phyloP scores from a whole-genome alignment of 2,888 invertebrate genomes.

The Drosophila neotestacea region DNA sequence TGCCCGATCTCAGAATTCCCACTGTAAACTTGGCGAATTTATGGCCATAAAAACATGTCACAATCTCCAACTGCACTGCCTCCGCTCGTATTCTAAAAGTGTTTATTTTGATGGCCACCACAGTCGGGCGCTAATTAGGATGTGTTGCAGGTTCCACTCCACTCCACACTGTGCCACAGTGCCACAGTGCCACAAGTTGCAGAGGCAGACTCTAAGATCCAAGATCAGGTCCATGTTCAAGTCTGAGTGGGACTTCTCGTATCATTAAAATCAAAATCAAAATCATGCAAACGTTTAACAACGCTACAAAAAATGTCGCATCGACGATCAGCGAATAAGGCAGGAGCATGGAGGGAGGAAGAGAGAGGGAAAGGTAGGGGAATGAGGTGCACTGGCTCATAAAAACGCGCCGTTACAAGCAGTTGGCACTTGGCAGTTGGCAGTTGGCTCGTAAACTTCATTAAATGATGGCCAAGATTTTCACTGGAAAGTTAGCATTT shows the following conservation, averaged over 20 bases:
- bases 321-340: constrained; percentile 2
- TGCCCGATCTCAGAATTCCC: constrained; percentile 64
- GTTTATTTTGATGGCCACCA: constrained; percentile 81
- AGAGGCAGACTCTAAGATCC: constrained; percentile 1
- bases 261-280: constrained; percentile 73
- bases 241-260: constrained; percentile 31
- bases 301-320: constrained; percentile 78
- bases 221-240: constrained; percentile 18
- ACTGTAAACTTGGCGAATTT: constrained; percentile 70
- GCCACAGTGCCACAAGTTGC: background rate
- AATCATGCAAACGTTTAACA: constrained; percentile 81
- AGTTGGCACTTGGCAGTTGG: constrained; percentile 69
- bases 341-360: background rate
- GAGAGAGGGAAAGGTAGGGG: background rate
- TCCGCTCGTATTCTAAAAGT: constrained; percentile 76
- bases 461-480: constrained; percentile 64
- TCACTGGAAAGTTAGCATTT: constrained; percentile 44
- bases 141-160: constrained; percentile 46
- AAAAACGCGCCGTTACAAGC: constrained; percentile 80
- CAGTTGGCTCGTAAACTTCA: constrained; percentile 64
- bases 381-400: constrained; percentile 44
- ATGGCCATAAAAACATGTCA: constrained; percentile 70
- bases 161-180: background rate
- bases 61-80: constrained; percentile 36
- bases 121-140: constrained; percentile 76